These are phyloP conservation scores for Ctenomys sociabilis DNA, from an alignment of 2,113 vertebrate genomes.

Conservation along the genomic window DNA sequence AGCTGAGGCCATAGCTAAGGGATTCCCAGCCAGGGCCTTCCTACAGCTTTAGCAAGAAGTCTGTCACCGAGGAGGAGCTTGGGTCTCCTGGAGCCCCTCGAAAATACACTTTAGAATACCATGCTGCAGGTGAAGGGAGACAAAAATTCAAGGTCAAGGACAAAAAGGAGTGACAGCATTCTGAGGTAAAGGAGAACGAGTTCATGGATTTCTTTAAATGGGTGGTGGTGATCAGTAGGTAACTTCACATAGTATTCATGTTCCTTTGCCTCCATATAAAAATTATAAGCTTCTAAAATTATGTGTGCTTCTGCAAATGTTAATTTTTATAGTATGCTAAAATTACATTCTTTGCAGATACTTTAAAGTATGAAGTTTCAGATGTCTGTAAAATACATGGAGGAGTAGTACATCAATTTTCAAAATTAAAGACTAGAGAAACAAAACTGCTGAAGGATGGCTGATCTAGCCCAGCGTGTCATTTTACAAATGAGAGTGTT, in stretches of 20 bases:
- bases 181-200: neutral
- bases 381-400: constrained; percentile 11
- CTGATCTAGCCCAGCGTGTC: neutral
- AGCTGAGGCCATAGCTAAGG: neutral
- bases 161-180: neutral
- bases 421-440: neutral
- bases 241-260: neutral
- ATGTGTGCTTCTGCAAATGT: neutral
- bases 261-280: neutral
- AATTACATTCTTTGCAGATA: neutral
- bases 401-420: neutral
- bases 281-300: neutral
- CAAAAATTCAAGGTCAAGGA: neutral
- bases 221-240: neutral
- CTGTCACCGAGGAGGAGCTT: neutral
- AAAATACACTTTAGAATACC: neutral
- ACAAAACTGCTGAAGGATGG: neutral
- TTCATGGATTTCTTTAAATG: neutral
- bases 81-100: neutral
- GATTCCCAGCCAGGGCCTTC: neutral
- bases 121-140: neutral
- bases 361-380: constrained; percentile 22
- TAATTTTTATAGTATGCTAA: neutral
- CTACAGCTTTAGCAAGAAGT: neutral
- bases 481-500: neutral